Percentiles rank a stretch among this genome's conserved stretches.
These are phyloP conservation scores for Phyllotis vaccarum DNA, from an alignment of 2,797 vertebrate genomes.

Conservation along the genomic window DNA sequence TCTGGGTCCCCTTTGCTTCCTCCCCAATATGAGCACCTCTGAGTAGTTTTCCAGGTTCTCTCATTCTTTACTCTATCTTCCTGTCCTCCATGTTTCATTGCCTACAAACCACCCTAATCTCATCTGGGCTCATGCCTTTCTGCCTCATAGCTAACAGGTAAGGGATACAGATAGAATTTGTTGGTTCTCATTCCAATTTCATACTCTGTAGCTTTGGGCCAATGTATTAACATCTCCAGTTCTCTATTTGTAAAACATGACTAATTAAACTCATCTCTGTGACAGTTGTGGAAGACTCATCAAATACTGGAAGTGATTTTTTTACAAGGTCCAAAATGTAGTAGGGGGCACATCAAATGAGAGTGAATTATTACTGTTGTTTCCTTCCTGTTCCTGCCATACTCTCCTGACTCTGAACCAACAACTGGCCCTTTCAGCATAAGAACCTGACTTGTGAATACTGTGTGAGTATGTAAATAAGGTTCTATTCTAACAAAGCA, in stretches of 20 bases:
- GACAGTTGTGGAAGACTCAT: neutral
- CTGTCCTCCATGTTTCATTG: neutral
- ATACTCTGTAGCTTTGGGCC: neutral
- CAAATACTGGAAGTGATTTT: neutral
- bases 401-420: neutral
- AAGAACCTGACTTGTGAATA: neutral
- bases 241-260: neutral
- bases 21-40: constrained; percentile 65
- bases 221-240: neutral
- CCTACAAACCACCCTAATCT: neutral
- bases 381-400: neutral
- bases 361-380: neutral
- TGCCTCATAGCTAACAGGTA: neutral
- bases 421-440: neutral
- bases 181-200: neutral
- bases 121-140: neutral
- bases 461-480: neutral
- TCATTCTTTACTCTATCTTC: neutral
- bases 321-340: neutral
- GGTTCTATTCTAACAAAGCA: neutral
- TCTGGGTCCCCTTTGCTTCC: constrained; percentile 81
- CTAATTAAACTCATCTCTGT: neutral
- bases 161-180: neutral
- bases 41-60: neutral
- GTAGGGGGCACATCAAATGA: neutral